Evolutionary conservation across 2,797 vertebrate genomes (phyloP).

Genomic region (Alectoris magna): DNA sequence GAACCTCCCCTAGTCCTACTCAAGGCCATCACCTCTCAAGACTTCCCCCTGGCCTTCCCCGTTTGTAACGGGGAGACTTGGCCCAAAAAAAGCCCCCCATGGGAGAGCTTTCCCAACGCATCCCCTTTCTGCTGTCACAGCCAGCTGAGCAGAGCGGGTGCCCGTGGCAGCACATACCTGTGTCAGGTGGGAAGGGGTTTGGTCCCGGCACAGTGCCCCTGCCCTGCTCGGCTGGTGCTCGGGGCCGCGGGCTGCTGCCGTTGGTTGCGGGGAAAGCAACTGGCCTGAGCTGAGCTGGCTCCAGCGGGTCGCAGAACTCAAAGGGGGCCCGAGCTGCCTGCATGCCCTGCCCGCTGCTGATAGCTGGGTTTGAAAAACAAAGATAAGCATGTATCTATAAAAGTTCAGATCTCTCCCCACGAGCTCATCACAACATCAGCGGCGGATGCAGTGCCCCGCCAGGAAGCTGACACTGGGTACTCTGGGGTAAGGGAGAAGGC

Average conservation of each 20-base stretch:
- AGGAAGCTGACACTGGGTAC: not conserved
- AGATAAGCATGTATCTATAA: not conserved
- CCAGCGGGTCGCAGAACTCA: slow-evolving; percentile 85
- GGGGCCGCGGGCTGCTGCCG: slow-evolving; percentile 81
- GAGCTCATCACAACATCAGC: accelerated
- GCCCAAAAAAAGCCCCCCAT: not conserved
- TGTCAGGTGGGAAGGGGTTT: slow-evolving; percentile 80
- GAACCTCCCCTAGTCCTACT: not conserved
- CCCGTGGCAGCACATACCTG: slow-evolving; percentile 68
- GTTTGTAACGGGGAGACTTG: not conserved
- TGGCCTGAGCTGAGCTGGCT: slow-evolving; percentile 77
- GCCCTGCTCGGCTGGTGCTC: slow-evolving; percentile 74
- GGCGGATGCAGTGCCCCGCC: accelerated
- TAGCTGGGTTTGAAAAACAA: slow-evolving; percentile 30
- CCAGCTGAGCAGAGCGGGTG: no score
- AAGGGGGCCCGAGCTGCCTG: slow-evolving; percentile 81
- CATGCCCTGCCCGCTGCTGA: slow-evolving; percentile 77
- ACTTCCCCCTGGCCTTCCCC: not conserved
- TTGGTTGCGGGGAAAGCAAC: slow-evolving; percentile 81
- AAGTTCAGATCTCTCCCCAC: not conserved
- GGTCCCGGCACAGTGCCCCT: slow-evolving; percentile 49
- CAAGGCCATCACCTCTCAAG: not conserved
- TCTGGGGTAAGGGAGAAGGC: not conserved
- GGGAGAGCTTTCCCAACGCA: not conserved
- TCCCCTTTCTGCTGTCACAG: not conserved